Evolutionary conservation across 2,888 invertebrate genomes (phyloP).

Genomic region (Platycheirus rosarum): DNA sequence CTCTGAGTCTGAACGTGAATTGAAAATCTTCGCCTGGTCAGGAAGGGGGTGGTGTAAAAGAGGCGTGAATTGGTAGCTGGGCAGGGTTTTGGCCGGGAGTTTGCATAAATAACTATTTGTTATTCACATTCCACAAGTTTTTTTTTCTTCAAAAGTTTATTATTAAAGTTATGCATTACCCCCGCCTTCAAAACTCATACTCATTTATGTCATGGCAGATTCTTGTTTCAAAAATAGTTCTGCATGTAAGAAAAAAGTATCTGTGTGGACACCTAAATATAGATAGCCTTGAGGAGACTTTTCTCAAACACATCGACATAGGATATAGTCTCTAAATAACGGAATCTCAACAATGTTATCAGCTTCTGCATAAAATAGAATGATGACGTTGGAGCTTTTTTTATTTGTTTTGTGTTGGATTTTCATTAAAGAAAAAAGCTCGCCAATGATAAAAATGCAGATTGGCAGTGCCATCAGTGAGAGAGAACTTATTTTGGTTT

Average conservation of each 20-base stretch:
- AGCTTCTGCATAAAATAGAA: slow-evolving; percentile 47
- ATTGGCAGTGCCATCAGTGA: background rate
- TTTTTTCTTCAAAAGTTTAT: background rate
- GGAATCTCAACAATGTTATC: slow-evolving; percentile 43
- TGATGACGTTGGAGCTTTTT: slow-evolving; percentile 69
- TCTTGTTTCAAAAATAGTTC: slow-evolving; percentile 33
- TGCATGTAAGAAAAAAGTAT: slow-evolving; percentile 18
- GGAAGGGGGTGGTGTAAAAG: slow-evolving; percentile 22
- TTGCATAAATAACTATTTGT: slow-evolving; percentile 29
- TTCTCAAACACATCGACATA: slow-evolving; percentile 50
- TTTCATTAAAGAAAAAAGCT: slow-evolving; percentile 60
- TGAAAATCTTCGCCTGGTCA: slow-evolving; percentile 18
- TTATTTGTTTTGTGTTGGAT: slow-evolving; percentile 11
- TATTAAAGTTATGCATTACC: background rate
- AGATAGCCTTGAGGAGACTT: slow-evolving; percentile 62
- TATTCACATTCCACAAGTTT: slow-evolving; percentile 51
- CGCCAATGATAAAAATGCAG: slow-evolving; percentile 50
- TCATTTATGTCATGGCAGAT: slow-evolving; percentile 36
- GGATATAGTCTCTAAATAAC: slow-evolving; percentile 17
- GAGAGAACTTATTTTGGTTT: slow-evolving; percentile 45
- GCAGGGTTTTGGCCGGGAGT: slow-evolving; percentile 58
- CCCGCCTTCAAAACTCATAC: slow-evolving; percentile 8
- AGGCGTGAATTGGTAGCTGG: slow-evolving; percentile 38
- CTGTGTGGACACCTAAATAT: slow-evolving; percentile 48
- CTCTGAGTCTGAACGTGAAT: slow-evolving; percentile 48